Conservation (phyloP, 1,140 invertebrate species). For the Conopomorpha cramerella region DNA sequence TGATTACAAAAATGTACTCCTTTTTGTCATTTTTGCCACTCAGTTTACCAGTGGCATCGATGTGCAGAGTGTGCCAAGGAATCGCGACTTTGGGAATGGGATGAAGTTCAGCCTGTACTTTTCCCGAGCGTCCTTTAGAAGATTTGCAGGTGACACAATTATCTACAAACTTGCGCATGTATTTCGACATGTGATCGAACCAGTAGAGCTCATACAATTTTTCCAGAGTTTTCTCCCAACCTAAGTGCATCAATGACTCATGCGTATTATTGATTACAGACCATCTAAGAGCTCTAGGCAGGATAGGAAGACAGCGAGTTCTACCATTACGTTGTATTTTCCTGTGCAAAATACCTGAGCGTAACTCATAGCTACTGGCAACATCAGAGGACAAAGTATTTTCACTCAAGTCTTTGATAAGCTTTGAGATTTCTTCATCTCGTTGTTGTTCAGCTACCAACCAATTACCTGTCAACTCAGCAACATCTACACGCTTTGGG, state of each 20-base stretch:
- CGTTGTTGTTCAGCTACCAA: not conserved
- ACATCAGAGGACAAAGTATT: conserved; percentile 6
- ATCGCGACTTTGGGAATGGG: conserved; percentile 1
- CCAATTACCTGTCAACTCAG: not conserved
- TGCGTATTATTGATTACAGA: conserved; percentile 22
- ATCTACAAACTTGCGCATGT: conserved; percentile 1
- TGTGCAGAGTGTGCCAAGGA: conserved; percentile 8
- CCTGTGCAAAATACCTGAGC: conserved; percentile 12
- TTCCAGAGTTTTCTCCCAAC: not conserved
- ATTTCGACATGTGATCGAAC: conserved; percentile 2
- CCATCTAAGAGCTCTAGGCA: conserved; percentile 14
- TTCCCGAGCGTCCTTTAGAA: not conserved
- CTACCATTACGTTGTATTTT: conserved; percentile 5
- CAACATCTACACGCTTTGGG: not conserved
- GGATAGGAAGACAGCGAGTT: conserved; percentile 14
- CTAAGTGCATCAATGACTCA: conserved; percentile 3
- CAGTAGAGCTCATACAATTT: conserved; percentile 3
- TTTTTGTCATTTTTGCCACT: conserved; percentile 10
- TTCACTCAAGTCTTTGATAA: not conserved
- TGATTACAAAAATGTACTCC: conserved; percentile 8
- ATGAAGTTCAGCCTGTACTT: conserved; percentile 2
- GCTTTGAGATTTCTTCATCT: not conserved
- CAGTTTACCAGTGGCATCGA: conserved; percentile 13
- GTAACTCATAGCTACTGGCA: conserved; percentile 11
- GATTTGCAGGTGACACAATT: conserved; percentile 3